Base-by-base conservation (phyloP, 1,140 invertebrate species). In the Pseudoatta argentina region DNA sequence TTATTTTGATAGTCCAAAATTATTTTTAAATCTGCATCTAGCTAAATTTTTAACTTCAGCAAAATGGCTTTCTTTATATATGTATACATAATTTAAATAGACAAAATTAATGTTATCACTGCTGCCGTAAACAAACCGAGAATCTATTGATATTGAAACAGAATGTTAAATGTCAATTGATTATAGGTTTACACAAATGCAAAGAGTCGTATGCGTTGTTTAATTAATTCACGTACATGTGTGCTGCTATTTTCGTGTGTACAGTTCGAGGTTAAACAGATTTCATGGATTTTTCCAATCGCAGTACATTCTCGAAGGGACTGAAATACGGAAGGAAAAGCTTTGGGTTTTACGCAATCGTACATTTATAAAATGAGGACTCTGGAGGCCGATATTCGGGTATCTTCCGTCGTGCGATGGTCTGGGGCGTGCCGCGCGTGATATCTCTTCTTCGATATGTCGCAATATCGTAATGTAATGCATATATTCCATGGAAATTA, bases 371-470 rank as follows among this genome's bases (percentile, higher is more conserved):
- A 86, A 90, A 90, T 90, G 77, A 91, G 66, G 75, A 82, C 82
- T 69, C 83, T 64, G 10, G 81, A 87, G 86, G 61, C 64, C 79
- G 48, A 85, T 88, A 88, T 88, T 88, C 75, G 69, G 81, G 14
- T 78, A 89, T 88, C 85, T 88, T 87, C 85, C 76, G 88, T 88
- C 72, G 75, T 30, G 67, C 14, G 63, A 78, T 86, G 78, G 82
- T 88, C 78, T 51, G 51, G 72, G 39, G 71, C 83, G 86, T 78
- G 83, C 86, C 55, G 76, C 27, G 27, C 75, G 53, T 82, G 86
- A 91, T 92, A 91, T 91, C 87, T 87, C 85, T 77, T 79, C 61
- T 21, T 57, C 88, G 87, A 92, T 44, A 44, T 88, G 91, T 91
- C 79, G 75, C 85, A 76, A 73, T 88, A 71, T 86, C 39, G 72